A percentile compares a stretch with the other conserved stretches of the same genome.
Evolutionary conservation across 2,113 vertebrate species (phyloP).

Genomic region (Tyto alba): DNA sequence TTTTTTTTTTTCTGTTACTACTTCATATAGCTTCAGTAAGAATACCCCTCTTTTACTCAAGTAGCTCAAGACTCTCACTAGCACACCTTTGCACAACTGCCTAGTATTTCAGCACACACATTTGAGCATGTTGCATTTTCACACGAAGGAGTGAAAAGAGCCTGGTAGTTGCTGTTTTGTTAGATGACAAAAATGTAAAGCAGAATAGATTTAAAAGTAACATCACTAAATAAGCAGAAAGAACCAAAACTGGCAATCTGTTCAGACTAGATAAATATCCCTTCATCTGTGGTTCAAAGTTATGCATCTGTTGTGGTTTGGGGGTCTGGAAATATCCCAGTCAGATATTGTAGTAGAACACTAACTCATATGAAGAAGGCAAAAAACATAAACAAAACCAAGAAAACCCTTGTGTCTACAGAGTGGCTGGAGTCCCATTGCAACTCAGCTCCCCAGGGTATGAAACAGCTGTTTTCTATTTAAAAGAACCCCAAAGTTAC

Average conservation of each 20-base stretch:
- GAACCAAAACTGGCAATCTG: fast-evolving
- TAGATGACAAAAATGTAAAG: neutral
- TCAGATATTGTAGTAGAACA: neutral
- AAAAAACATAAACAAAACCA: neutral
- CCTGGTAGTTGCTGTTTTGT: neutral
- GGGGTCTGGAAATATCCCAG: neutral
- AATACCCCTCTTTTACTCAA: neutral
- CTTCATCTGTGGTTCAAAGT: neutral
- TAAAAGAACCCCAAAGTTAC: neutral
- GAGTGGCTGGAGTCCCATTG: neutral
- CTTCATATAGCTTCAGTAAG: neutral
- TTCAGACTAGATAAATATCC: neutral
- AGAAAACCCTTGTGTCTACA: neutral
- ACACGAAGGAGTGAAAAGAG: neutral
- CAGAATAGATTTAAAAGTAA: neutral
- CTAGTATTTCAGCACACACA: neutral
- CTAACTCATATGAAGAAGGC: neutral
- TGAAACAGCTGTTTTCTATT: neutral
- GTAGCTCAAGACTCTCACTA: neutral
- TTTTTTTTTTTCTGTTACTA: neutral
- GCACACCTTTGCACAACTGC: neutral
- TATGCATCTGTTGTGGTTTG: neutral
- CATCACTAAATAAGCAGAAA: neutral
- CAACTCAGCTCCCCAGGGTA: neutral
- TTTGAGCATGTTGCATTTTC: neutral